Evolutionary conservation across 2,888 invertebrate genomes (phyloP).

Genomic region (Melipona beecheii): DNA sequence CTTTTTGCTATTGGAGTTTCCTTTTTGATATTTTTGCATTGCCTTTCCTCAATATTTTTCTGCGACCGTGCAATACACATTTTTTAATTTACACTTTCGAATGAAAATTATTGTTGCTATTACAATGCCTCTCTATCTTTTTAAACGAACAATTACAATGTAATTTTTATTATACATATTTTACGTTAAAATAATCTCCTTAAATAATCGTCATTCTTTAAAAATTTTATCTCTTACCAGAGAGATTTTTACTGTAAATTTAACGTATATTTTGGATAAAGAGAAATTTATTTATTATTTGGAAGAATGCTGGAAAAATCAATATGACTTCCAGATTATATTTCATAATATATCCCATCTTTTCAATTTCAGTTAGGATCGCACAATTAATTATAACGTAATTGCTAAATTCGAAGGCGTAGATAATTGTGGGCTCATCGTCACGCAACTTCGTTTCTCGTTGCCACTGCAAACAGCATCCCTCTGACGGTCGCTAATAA

Average conservation of each 20-base stretch:
- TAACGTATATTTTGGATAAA: background rate
- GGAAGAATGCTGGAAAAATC: background rate
- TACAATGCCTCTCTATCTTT: too few relatives aligned
- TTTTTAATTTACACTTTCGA: background rate
- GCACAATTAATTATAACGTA: background rate
- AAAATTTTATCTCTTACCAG: too few relatives aligned
- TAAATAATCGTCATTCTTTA: too few relatives aligned
- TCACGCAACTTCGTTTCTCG: constrained; percentile 18
- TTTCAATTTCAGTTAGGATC: background rate
- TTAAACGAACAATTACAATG: background rate
- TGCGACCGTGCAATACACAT: background rate
- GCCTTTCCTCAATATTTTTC: background rate
- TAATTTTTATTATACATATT: background rate
- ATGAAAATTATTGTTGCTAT: too few relatives aligned
- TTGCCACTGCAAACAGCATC: constrained; percentile 5
- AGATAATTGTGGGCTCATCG: constrained; percentile 29
- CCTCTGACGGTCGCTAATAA: constrained; percentile 15
- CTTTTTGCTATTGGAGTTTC: background rate
- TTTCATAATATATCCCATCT: background rate
- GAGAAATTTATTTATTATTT: background rate
- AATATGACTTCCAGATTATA: background rate
- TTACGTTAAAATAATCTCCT: background rate
- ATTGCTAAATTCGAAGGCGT: constrained; percentile 15
- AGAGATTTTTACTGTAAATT: background rate
- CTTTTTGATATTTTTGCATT: background rate